Conservation (phyloP, 2,113 vertebrate species). For the Chaenocephalus aceratus region DNA sequence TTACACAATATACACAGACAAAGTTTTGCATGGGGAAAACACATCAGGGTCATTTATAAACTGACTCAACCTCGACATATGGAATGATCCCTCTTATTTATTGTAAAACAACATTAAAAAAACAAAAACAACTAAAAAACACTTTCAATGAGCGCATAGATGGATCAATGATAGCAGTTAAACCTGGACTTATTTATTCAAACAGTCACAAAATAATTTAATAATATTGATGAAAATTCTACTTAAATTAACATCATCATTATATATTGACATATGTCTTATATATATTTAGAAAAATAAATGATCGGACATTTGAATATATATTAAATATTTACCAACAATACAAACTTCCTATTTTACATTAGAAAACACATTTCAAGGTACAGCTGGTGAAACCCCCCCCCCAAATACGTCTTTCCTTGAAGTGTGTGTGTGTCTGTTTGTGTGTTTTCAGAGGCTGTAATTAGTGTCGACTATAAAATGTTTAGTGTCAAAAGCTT, state of each 20-base stretch:
- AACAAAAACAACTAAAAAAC: too few relatives aligned
- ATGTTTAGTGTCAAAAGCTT: background rate
- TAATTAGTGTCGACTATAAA: background rate
- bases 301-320: background rate
- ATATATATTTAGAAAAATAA: conserved; percentile 13
- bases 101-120: too few relatives aligned
- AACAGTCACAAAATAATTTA: background rate
- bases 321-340: background rate
- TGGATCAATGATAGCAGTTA: background rate
- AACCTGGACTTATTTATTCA: background rate
- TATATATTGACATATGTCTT: too few relatives aligned
- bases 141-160: too few relatives aligned
- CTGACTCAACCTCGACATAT: too few relatives aligned
- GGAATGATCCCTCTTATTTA: too few relatives aligned
- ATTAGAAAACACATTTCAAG: conserved; percentile 5
- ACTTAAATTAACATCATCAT: background rate
- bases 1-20: background rate
- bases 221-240: too few relatives aligned
- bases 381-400: background rate
- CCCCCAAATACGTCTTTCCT: too few relatives aligned
- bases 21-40: background rate
- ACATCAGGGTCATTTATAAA: too few relatives aligned
- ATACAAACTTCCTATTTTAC: background rate
- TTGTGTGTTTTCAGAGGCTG: background rate
- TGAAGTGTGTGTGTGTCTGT: background rate